Base-by-base conservation (phyloP, 2,797 vertebrate genomes). In the Psittacula derbiana region DNA sequence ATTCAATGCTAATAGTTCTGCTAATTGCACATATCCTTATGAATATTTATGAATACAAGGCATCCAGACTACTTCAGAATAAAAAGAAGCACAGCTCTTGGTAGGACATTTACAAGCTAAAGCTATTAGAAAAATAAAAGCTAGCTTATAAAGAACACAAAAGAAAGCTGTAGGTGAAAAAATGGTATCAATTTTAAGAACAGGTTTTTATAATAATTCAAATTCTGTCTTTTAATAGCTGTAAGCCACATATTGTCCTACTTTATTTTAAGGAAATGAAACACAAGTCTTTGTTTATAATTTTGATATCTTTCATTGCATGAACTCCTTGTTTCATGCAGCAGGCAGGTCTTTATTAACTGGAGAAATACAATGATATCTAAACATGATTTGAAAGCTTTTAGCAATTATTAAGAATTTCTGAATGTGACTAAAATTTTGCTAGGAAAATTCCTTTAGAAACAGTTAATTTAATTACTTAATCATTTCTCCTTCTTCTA, bases 1-100 rank as follows among this genome's bases (percentile, higher is more conserved):
- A 86, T 86, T 90, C 79, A 67, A 2, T 92, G 79, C 21, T 95
- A 96, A 95, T 79, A 86, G 79, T 88, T 93, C 62, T 95, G 75
- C 41, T 96, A 95, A 96, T 95, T 96, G 71, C 60, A 86, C 8
- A 47, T 78, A 40, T 70, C 19, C 6, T 89, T 83, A 73, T 86
- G 69, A 23, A 72, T 89, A 81, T 86, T 95, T 95, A 79, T 81
- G 85, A 93, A 80, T 33, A 58, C 31, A 81, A 75, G 40, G 85
- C n/a, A 84, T 64, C 24, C 7, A 58, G 31, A 85, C 52, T 78
- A 71, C 23, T 18, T 88, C 33, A 60, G 38, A 94, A 71, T 64
- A 53, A 91, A 94, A 89, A 79, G 58, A 36, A 86, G 5, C 24
- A 50, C 11, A 81, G 4, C 10, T 81, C 43, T 62, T 61, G 46